A percentile compares a stretch with the other conserved stretches of the same genome.
phyloP scores from a whole-genome alignment of 2,797 vertebrate species.

The Coracias cyanogaster region DNA sequence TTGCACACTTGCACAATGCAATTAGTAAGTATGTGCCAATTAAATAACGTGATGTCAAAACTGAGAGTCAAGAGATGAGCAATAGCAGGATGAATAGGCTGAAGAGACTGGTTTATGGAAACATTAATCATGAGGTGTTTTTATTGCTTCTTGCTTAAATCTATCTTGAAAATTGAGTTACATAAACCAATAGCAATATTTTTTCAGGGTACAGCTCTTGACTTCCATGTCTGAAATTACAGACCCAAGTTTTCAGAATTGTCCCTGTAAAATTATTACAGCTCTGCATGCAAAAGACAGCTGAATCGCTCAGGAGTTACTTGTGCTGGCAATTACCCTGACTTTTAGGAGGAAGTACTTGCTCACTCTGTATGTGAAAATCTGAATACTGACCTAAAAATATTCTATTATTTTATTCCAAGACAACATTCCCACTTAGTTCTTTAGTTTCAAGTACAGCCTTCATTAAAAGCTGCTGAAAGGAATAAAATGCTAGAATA shows the following conservation, averaged over 20 bases:
- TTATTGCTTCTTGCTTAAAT: slow-evolving; percentile 28
- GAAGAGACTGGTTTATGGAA: background rate
- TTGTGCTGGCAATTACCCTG: background rate
- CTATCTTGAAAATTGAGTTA: slow-evolving; percentile 39
- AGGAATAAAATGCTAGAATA: background rate
- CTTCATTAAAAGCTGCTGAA: background rate
- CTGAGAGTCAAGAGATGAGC: background rate
- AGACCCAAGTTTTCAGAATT: background rate
- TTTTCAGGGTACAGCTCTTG: background rate
- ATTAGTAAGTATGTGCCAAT: slow-evolving; percentile 12
- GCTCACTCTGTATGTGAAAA: background rate
- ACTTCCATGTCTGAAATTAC: background rate
- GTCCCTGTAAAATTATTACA: background rate
- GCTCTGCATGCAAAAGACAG: background rate
- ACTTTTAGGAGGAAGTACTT: background rate
- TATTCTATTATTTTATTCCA: background rate
- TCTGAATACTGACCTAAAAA: background rate
- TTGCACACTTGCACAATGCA: background rate
- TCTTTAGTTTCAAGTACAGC: background rate
- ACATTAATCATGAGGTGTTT: background rate
- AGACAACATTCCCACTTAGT: background rate
- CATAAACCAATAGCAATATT: background rate
- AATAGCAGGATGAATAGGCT: slow-evolving; percentile 8
- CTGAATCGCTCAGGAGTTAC: background rate
- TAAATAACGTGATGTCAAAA: slow-evolving; percentile 51